A percentile compares a stretch with the other conserved stretches of the same genome.
These are phyloP conservation scores for Parazoanthus swiftii DNA, from an alignment of 92 coral and sea anemone genomes.

Conservation along the genomic window DNA sequence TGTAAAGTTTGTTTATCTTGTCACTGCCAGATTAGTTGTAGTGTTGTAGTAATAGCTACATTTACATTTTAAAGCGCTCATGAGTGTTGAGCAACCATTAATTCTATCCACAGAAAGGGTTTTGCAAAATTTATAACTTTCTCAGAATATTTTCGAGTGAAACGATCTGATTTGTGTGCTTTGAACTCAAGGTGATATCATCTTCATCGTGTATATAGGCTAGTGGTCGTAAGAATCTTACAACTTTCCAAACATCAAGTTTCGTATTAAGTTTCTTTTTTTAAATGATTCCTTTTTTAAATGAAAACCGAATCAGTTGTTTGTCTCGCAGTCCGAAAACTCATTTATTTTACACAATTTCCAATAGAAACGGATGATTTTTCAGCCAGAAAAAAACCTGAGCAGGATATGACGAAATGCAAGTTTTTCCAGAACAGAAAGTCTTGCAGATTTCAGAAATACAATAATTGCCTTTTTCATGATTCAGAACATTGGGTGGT, in stretches of 20 bases:
- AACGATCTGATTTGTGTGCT: neutral
- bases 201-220: too few relatives aligned
- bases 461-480: too few relatives aligned
- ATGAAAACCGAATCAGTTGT: neutral
- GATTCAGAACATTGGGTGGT: neutral
- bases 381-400: neutral
- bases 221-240: neutral
- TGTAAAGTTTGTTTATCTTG: neutral
- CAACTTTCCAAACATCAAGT: neutral
- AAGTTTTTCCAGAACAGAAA: constrained; percentile 2
- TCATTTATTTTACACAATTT: neutral
- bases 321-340: neutral
- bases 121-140: neutral
- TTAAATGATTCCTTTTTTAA: too few relatives aligned
- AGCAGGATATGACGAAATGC: neutral
- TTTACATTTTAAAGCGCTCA: neutral
- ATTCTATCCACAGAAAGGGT: neutral
- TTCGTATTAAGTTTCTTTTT: neutral
- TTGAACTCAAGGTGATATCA: neutral
- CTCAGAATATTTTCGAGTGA: neutral
- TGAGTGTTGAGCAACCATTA: neutral
- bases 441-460: neutral
- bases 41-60: constrained; percentile 13
- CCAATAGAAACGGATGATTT: neutral
- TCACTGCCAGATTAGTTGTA: neutral